Conservation (phyloP, 1,140 invertebrate genomes). For the Drosophila virilis region DNA sequence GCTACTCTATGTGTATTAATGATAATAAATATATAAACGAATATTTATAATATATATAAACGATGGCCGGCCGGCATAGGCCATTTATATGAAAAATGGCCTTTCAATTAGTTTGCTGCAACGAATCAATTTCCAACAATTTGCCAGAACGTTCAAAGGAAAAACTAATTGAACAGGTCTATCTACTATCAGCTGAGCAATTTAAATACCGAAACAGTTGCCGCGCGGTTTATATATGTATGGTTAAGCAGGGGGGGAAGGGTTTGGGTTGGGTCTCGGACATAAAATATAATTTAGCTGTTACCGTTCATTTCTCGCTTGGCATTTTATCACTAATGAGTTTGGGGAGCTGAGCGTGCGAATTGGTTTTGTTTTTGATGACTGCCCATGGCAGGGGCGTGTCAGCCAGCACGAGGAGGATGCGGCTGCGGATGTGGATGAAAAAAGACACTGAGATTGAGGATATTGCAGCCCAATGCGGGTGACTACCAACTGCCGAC, state of each 20-base stretch:
- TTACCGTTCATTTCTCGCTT: slow-evolving; percentile 34
- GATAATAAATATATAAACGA: neutral
- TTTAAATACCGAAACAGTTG: slow-evolving; percentile 27
- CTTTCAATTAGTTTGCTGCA: slow-evolving; percentile 6
- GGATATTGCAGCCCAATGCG: slow-evolving; percentile 39
- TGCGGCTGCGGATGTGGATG: neutral
- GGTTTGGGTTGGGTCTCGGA: neutral
- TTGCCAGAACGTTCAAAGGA: neutral
- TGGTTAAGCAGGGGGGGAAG: neutral
- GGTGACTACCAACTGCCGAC: slow-evolving; percentile 16
- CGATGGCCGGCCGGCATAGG: neutral
- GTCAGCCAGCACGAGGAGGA: slow-evolving; percentile 7
- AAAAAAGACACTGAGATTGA: slow-evolving; percentile 35
- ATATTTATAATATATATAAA: neutral
- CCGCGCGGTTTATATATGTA: neutral
- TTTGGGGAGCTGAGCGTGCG: slow-evolving; percentile 41
- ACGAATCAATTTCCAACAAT: slow-evolving; percentile 13
- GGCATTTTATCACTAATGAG: slow-evolving; percentile 54
- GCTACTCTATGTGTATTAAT: neutral
- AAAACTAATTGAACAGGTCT: slow-evolving; percentile 19
- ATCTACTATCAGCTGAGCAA: slow-evolving; percentile 33
- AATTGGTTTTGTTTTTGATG: slow-evolving; percentile 56
- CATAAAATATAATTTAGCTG: slow-evolving; percentile 49
- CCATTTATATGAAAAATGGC: neutral
- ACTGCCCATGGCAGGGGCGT: slow-evolving; percentile 46